phyloP scores from a whole-genome alignment of 1,140 invertebrate species.

The Archivesica marissinica region DNA sequence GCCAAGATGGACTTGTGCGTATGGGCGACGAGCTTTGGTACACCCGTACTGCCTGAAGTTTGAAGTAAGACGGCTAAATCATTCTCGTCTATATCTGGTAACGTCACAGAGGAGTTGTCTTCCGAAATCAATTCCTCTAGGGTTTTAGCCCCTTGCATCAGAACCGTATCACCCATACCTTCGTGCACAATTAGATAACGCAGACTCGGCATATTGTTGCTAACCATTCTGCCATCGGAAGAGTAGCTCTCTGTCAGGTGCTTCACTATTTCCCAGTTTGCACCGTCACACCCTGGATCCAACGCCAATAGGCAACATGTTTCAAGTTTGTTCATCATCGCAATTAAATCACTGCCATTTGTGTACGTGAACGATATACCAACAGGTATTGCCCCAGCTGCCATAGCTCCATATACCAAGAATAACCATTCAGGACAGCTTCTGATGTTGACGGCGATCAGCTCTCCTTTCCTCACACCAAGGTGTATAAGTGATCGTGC shows the following conservation, averaged over 20 bases:
- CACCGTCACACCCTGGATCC: slow-evolving; percentile 11
- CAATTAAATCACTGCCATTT: slow-evolving; percentile 40
- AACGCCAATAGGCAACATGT: slow-evolving; percentile 16
- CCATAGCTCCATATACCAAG: slow-evolving; percentile 7
- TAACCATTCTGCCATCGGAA: not conserved
- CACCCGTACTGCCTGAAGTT: slow-evolving; percentile 47
- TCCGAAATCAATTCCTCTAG: not conserved
- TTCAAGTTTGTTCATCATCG: slow-evolving; percentile 19
- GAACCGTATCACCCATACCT: not conserved
- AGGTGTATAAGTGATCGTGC: not conserved
- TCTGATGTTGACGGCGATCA: slow-evolving; percentile 15
- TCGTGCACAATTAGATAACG: slow-evolving; percentile 12
- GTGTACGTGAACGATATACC: slow-evolving; percentile 25
- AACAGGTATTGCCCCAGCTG: not conserved
- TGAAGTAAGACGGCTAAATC: slow-evolving; percentile 22
- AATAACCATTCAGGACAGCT: slow-evolving; percentile 36
- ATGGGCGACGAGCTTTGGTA: slow-evolving; percentile 34
- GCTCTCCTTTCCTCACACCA: not conserved
- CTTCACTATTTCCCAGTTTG: slow-evolving; percentile 41
- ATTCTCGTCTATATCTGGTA: not conserved
- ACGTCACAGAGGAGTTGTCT: not conserved
- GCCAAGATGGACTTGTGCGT: not conserved
- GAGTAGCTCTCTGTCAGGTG: not conserved
- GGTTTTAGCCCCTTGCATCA: not conserved
- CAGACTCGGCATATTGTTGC: not conserved